Evolutionary conservation across 2,113 vertebrate genomes (phyloP), one percentile per base, ranked within the genome.

Genomic region (Hemibagrus wyckioides): DNA sequence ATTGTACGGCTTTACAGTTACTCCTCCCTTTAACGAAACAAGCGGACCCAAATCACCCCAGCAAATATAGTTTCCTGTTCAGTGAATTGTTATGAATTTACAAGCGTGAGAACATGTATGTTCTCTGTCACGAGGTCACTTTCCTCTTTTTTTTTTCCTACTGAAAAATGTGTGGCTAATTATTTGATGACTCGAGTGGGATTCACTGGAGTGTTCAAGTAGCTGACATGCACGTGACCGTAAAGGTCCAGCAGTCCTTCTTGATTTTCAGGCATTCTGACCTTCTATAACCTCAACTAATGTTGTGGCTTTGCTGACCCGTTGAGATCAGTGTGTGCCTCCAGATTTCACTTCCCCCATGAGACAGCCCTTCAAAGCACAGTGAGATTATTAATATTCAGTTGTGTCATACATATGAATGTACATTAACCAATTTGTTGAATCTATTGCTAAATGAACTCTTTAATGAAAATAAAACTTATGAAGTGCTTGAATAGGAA

Each of bases 241-340:
- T 81, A 23, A 80, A 59, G 48, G 48, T 77, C 75, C 30, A 36
- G 23, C 30, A 25, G 44, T 80, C 82, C 84, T 91, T 44, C 83
- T 89, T 89, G 81, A 88, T 89, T 88, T 90, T 84, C 86, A 61
- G 79, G 88, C 57, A 6, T 59, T 86, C 86, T 91, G 79, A 92
- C 92, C 91, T 91, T 89, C 88, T 73, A 89, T 91, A 84, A 93
- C 86, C 84, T 89, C 89, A 89, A 84, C 71, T 89, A 90, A 90
- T 89, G 84, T 91, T 81, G 75, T 83, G 65, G 90, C 93, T 90
- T 92, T 92, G 93, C 93, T 93, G 91, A 92, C 85, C 91, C 90
- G 85, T 89, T 84, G 83, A 77, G 91, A 92, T 85, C 87, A 73
- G 80, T 84, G 77, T 86, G 87, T 91, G 92, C 89, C 85, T 90